These are phyloP conservation scores for fruit fly (Drosophila melanogaster) DNA, from an alignment of 1,140 invertebrate species.

Conservation along the genomic window DNA sequence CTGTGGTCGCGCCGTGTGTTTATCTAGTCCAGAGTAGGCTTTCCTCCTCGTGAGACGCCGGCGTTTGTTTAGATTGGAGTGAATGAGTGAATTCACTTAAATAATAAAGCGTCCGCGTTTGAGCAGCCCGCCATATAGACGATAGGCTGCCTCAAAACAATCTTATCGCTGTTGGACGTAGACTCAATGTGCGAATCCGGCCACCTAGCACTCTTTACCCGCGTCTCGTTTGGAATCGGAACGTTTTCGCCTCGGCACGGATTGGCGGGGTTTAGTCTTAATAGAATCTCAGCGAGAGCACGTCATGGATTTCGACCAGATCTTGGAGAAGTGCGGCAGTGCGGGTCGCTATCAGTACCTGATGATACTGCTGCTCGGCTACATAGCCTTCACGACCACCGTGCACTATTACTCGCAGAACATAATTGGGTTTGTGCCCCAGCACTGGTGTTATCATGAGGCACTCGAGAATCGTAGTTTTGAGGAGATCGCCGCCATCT, in stretches of 20 bases:
- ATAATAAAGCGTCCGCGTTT: slow-evolving; percentile 66
- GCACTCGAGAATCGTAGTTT: slow-evolving; percentile 59
- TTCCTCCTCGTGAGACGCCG: slow-evolving; percentile 33
- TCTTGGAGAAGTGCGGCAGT: slow-evolving; percentile 87
- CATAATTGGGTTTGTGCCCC: slow-evolving; percentile 85
- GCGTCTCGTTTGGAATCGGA: slow-evolving; percentile 4
- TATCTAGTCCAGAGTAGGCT: slow-evolving; percentile 35
- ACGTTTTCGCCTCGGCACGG: slow-evolving; percentile 1
- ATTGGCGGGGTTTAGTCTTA: slow-evolving; percentile 52
- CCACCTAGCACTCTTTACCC: slow-evolving; percentile 21
- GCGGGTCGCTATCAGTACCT: slow-evolving; percentile 87
- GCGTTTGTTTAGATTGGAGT: slow-evolving; percentile 66
- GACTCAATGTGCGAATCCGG: slow-evolving; percentile 42
- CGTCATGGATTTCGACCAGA: slow-evolving; percentile 86
- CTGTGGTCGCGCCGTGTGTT: slow-evolving; percentile 25
- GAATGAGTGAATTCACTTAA: slow-evolving; percentile 70
- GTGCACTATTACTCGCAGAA: slow-evolving; percentile 86
- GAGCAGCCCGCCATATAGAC: slow-evolving; percentile 14
- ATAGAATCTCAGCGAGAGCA: slow-evolving; percentile 66
- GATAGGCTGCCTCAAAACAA: slow-evolving; percentile 63
- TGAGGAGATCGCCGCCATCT: slow-evolving; percentile 64
- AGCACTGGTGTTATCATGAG: slow-evolving; percentile 83
- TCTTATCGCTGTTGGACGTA: slow-evolving; percentile 54
- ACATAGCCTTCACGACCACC: slow-evolving; percentile 85
- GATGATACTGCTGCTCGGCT: slow-evolving; percentile 86